Base-by-base conservation (phyloP, 1,140 invertebrate genomes). In the Drosophila ambigua region DNA sequence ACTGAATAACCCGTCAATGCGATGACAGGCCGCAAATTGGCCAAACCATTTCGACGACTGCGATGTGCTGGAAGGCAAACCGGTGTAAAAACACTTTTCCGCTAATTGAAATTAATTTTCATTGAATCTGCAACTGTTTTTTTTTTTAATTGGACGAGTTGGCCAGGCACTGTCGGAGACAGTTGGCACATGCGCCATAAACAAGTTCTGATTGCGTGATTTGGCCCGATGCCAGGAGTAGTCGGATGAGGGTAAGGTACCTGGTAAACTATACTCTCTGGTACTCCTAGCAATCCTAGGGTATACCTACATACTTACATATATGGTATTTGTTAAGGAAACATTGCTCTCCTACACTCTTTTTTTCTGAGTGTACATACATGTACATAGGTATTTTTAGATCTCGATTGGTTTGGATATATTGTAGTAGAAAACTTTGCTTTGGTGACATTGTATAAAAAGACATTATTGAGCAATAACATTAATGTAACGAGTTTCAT, bases 131-230 rank as follows among this genome's bases (percentile, higher is more conserved):
- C 44, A 69, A 35, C 45, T 44, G 11, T 13, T 39, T 13, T 39
- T 39, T 39, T 53, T 55, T 52, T 74, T 74, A 11, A 20, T 52
- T 23, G 59, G 11, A 35, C 43, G 67, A 43, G 35, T 24, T 49
- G 35, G 5, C 23, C 20, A 20, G 41, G 20, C 23, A 5, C 8
- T 46, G 65, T 77, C 53, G 57, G 49, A 43, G 62, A 77, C 65
- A 77, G 76, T 71, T 88, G 83, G 82, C 83, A 87, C 82, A 87
- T 85, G 81, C 81, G 82, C 82, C 52, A 87, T 87, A 88, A 87
- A 87, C 83, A 88, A 78, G 78, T 82, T 74, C 52, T 76, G 83
- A 88, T 87, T 88, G 88, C 83, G 83, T 87, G 83, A 87, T 87
- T 87, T 87, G 83, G 83, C 83, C 83, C 73, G 54, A 79, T 87